phyloP scores from a whole-genome alignment of 2,888 invertebrate genomes.

The Quadroppia sp. region DNA sequence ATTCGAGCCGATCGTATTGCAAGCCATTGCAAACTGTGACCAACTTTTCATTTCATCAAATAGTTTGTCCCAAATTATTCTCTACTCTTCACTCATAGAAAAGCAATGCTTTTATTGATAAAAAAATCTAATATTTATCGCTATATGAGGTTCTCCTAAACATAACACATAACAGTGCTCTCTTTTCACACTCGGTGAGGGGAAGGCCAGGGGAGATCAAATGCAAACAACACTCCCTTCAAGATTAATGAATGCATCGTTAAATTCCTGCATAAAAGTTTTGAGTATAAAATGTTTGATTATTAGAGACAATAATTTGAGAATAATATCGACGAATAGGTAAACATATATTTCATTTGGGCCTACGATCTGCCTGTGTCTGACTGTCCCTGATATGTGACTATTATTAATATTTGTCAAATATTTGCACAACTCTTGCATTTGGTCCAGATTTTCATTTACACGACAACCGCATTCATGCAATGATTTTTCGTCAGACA shows the following conservation, averaged over 20 bases:
- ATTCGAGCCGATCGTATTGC: slow-evolving; percentile 5
- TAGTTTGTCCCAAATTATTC: neutral
- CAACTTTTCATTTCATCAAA: slow-evolving; percentile 3
- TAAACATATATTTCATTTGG: too few species aligned
- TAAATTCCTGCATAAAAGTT: too few species aligned
- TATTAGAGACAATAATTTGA: too few species aligned
- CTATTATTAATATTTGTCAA: slow-evolving; percentile 9
- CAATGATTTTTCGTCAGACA: slow-evolving; percentile 7
- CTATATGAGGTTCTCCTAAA: neutral
- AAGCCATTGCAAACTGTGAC: neutral
- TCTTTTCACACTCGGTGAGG: neutral
- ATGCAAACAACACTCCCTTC: too few species aligned
- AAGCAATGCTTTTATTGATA: neutral
- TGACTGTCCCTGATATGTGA: neutral
- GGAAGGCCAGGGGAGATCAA: too few species aligned
- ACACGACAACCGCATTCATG: slow-evolving; percentile 7
- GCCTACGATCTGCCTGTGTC: too few species aligned
- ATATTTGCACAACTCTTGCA: slow-evolving; percentile 16
- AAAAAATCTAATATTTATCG: neutral
- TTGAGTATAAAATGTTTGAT: too few species aligned
- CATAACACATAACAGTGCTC: neutral
- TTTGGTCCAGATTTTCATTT: neutral
- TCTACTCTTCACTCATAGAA: neutral
- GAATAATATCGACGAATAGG: too few species aligned
- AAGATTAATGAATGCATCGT: too few species aligned